These are phyloP conservation scores for Caenorhabditis tropicalis DNA, from an alignment of 1,140 invertebrate genomes.

Conservation along the genomic window DNA sequence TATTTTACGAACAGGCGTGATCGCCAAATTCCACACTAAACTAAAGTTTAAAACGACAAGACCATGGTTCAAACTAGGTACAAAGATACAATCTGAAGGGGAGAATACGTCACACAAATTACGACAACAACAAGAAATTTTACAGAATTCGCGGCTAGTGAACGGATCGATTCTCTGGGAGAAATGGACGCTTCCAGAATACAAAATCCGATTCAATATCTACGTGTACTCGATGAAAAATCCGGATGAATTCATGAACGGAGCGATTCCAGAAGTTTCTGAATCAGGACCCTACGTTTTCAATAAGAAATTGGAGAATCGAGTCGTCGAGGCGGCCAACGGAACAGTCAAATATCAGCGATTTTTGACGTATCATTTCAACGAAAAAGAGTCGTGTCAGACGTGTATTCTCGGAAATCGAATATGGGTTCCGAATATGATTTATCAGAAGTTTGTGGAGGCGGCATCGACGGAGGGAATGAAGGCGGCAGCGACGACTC, in stretches of 20 bases:
- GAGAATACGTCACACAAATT: too few relatives aligned
- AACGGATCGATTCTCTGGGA: conserved; percentile 61
- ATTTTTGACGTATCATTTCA: conserved; percentile 62
- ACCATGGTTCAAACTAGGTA: too few relatives aligned
- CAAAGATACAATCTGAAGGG: too few relatives aligned
- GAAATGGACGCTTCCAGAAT: conserved; percentile 68
- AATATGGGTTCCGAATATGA: conserved; percentile 70
- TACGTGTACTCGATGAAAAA: conserved; percentile 70
- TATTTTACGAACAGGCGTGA: too few relatives aligned
- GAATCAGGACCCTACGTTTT: conserved; percentile 67
- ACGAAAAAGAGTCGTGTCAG: conserved; percentile 66
- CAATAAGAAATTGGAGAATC: conserved; percentile 63
- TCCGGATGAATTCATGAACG: conserved; percentile 67
- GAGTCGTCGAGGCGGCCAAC: conserved; percentile 60
- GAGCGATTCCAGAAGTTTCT: conserved; percentile 59
- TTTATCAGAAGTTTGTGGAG: conserved; percentile 72
- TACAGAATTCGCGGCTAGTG: conserved; percentile 53
- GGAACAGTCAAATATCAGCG: conserved; percentile 66
- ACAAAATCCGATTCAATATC: conserved; percentile 64
- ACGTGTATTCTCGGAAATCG: conserved; percentile 69
- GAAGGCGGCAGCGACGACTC: conserved; percentile 64
- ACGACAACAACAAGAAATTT: background rate
- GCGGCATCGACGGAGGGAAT: conserved; percentile 68
- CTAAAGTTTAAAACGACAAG: too few relatives aligned
- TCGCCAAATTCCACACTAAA: too few relatives aligned